phyloP scores from a whole-genome alignment of 2,113 vertebrate genomes.

The Chaenocephalus aceratus region DNA sequence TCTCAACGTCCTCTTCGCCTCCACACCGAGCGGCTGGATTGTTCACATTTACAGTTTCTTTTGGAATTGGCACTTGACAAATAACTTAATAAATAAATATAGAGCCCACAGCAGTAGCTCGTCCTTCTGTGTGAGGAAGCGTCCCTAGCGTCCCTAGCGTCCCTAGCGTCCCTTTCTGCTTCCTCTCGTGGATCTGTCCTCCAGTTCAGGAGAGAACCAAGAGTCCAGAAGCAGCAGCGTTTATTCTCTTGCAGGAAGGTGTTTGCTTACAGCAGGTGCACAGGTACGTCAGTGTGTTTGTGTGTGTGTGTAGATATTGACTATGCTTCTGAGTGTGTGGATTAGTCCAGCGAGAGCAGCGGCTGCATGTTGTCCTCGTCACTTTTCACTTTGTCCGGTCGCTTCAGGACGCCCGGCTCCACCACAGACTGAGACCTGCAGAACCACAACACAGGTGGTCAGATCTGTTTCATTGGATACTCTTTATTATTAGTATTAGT shows the following conservation, averaged over 20 bases:
- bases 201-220: constrained; percentile 30
- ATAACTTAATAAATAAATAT: constrained; percentile 80
- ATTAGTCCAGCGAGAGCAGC: constrained; percentile 95
- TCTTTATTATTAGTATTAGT: too few species aligned
- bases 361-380: constrained; percentile 99
- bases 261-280: constrained; percentile 36
- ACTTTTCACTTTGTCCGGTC: constrained; percentile 93
- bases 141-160: constrained; percentile 16
- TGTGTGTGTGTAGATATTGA: constrained; percentile 37
- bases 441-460: neutral
- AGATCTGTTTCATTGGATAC: neutral
- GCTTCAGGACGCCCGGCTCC: constrained; percentile 95
- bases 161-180: constrained; percentile 1
- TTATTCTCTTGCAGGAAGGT: constrained; percentile 22
- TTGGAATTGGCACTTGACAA: constrained; percentile 94
- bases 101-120: constrained; percentile 47
- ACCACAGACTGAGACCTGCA: constrained; percentile 96
- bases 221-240: constrained; percentile 22
- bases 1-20: neutral
- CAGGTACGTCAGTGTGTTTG: constrained; percentile 36
- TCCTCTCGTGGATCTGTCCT: neutral
- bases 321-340: constrained; percentile 7
- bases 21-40: constrained; percentile 75
- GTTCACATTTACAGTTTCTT: constrained; percentile 53
- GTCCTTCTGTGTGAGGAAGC: constrained; percentile 1